phyloP scores from a whole-genome alignment of 2,888 invertebrate species.

The Netelia inedita region DNA sequence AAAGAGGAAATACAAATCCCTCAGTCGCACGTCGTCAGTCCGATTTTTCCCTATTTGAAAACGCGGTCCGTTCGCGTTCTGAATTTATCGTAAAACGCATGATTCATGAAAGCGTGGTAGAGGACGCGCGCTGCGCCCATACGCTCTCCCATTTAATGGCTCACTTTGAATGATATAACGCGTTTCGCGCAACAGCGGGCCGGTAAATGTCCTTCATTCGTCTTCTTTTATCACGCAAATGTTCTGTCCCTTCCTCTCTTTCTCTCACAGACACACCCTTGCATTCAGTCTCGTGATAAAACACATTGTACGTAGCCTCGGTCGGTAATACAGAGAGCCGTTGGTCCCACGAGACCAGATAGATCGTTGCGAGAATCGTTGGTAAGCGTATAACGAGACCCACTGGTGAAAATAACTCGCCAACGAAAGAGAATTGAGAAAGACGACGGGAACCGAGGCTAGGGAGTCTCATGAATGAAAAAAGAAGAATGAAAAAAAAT shows the following conservation, averaged over 20 bases:
- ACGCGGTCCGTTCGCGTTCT: background rate
- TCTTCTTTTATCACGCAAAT: slow-evolving; percentile 52
- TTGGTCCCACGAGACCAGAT: slow-evolving; percentile 4
- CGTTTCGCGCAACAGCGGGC: slow-evolving; percentile 34
- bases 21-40: background rate
- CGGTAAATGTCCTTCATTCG: slow-evolving; percentile 53
- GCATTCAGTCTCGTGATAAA: background rate
- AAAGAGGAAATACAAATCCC: background rate
- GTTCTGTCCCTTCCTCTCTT: slow-evolving; percentile 22
- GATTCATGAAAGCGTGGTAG: background rate
- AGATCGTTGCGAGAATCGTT: slow-evolving; percentile 16
- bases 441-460: slow-evolving; percentile 27
- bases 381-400: background rate
- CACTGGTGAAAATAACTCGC: background rate
- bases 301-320: slow-evolving; percentile 30
- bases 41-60: background rate
- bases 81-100: slow-evolving; percentile 19
- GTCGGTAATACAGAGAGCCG: slow-evolving; percentile 48
- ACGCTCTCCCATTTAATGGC: slow-evolving; percentile 33
- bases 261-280: background rate
- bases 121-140: too few relatives aligned
- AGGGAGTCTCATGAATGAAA: slow-evolving; percentile 29
- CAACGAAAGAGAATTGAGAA: slow-evolving; percentile 48
- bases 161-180: slow-evolving; percentile 57
- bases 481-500: background rate